Evolutionary conservation across 2,888 invertebrate species (phyloP), one percentile per base, ranked within the genome.

Genomic region (Biston betularia): DNA sequence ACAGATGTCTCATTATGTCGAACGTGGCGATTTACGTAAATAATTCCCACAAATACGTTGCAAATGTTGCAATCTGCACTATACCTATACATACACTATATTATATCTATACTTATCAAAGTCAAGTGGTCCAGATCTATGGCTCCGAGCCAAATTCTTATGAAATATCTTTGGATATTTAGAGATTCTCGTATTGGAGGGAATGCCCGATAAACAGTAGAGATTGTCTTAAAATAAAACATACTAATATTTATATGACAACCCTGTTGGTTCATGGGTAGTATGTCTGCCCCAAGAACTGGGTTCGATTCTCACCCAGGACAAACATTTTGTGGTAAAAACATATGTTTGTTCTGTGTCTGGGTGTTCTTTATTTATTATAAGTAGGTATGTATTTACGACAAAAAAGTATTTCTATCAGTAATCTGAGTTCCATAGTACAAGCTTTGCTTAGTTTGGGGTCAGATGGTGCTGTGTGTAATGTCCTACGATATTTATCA

Each of bases 91-190:
- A 24, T 24, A 24, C 38, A 8, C 38, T 8, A 38, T 6, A 6
- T 38, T 38, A 24, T 9, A 9, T 38, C 6, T 6, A 9, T 6
- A 9, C 38, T 6, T 45, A 54, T 58, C 48, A 54, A 34, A 63
- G 49, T 67, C 66, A 45, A 67, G 67, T 63, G 63, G 49, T 50
- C 57, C 61, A 63, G 56, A 45, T 52, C 35, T 0, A n/a, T 66
- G 68, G 64, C 68, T 57, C 6, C 0, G 35, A 38, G 68, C 68
- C 68, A 68, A 57, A 15, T 48, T 60, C 53, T 64, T 53, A 68
- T 57, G 56, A 64, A 60, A 64, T 64, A 64, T 64, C 14, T 64
- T 44, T 48, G 44, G 44, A 15, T 64, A 59, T 59, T 67, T 60
- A 34, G 38, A 56, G 61, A 57, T 55, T 42, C 40, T 14, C 15